These are phyloP conservation scores for Tineola bisselliella DNA, from an alignment of 2,888 invertebrate species.

Conservation along the genomic window DNA sequence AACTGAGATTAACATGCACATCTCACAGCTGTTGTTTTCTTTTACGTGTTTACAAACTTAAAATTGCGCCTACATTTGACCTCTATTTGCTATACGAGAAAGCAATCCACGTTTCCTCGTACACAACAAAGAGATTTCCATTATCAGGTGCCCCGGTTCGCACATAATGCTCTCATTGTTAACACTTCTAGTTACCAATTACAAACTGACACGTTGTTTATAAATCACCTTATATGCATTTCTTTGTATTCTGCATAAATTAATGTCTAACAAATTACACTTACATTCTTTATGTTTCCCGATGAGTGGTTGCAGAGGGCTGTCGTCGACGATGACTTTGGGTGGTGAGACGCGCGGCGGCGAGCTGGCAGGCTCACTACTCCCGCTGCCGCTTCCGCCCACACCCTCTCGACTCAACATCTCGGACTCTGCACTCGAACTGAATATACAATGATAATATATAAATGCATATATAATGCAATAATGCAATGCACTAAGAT, in stretches of 20 bases:
- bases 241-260: too few relatives aligned
- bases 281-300: constrained; percentile 98
- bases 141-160: neutral
- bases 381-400: constrained; percentile 45
- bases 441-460: constrained; percentile 19
- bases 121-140: neutral
- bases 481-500: too few relatives aligned
- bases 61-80: too few relatives aligned
- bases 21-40: too few relatives aligned
- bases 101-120: neutral
- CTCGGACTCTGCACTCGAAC: constrained; percentile 55
- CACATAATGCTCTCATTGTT: neutral
- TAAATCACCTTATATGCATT: neutral
- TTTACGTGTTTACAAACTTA: too few relatives aligned
- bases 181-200: neutral
- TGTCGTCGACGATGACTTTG: constrained; percentile 93
- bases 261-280: constrained; percentile 28
- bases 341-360: constrained; percentile 79
- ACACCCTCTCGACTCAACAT: constrained; percentile 54
- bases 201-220: neutral
- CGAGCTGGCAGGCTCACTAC: constrained; percentile 58
- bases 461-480: too few relatives aligned
- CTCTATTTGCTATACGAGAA: neutral
- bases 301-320: constrained; percentile 91
- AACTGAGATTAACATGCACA: too few relatives aligned